Percentiles rank a stretch among this genome's conserved stretches.
Evolutionary conservation across 2,797 vertebrate species (phyloP).

Genomic region (Karalla daura): DNA sequence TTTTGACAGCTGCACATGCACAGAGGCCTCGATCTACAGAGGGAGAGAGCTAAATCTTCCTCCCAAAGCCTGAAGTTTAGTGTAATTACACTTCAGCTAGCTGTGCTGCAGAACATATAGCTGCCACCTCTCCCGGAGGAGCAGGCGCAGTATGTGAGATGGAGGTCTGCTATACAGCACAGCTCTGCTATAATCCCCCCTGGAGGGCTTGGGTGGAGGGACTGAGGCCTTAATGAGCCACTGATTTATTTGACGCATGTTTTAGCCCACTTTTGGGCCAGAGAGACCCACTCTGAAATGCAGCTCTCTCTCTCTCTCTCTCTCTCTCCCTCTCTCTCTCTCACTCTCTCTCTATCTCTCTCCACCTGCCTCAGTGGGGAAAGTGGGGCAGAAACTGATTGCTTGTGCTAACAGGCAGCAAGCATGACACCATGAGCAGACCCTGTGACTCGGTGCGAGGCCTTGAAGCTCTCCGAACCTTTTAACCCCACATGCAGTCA

Average conservation of each 20-base stretch:
- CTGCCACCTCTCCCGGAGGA: slow-evolving; percentile 38
- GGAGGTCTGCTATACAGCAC: slow-evolving; percentile 38
- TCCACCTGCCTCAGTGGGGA: slow-evolving; percentile 38
- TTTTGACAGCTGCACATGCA: slow-evolving; percentile 19
- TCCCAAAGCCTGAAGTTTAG: slow-evolving; percentile 34
- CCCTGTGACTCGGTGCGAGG: slow-evolving; percentile 13
- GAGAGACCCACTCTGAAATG: slow-evolving; percentile 54
- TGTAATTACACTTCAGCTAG: slow-evolving; percentile 60
- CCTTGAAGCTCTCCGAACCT: background rate
- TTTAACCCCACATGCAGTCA: background rate
- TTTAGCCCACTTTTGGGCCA: slow-evolving; percentile 69
- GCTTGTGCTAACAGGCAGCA: slow-evolving; percentile 30
- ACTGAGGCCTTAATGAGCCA: slow-evolving; percentile 65
- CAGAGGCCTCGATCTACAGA: slow-evolving; percentile 18
- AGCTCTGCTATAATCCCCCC: slow-evolving; percentile 49
- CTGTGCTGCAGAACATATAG: slow-evolving; percentile 38
- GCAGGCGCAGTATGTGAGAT: slow-evolving; percentile 48
- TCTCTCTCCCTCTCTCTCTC: slow-evolving; percentile 38
- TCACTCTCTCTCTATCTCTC: slow-evolving; percentile 34
- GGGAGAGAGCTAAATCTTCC: slow-evolving; percentile 22
- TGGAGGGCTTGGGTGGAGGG: slow-evolving; percentile 42
- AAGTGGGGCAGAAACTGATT: slow-evolving; percentile 61
- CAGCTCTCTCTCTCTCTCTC: slow-evolving; percentile 35
- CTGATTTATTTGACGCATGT: slow-evolving; percentile 76
- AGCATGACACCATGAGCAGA: slow-evolving; percentile 33